Evolutionary conservation across 1,140 invertebrate genomes (phyloP).

Genomic region (Brachionus plicatilis): DNA sequence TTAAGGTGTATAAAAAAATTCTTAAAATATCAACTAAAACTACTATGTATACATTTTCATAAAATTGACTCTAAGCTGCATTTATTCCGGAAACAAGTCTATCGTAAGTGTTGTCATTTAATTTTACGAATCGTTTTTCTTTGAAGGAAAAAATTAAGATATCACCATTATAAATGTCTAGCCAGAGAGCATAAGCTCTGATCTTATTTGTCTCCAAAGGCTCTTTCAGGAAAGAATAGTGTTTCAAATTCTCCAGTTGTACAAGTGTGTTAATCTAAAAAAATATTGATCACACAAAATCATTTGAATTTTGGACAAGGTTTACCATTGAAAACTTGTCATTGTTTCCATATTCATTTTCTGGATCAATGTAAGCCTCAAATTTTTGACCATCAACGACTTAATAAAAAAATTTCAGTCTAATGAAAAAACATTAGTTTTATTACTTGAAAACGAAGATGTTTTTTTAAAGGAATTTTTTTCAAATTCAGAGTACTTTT

Average conservation of each 20-base stretch:
- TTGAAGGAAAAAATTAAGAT: constrained; percentile 78
- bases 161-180: constrained; percentile 92
- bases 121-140: constrained; percentile 73
- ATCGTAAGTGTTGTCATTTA: constrained; percentile 73
- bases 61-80: neutral
- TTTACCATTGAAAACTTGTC: constrained; percentile 84
- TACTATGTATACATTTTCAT: neutral
- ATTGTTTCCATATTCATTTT: constrained; percentile 76
- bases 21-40: neutral
- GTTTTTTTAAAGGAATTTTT: constrained; percentile 44
- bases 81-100: constrained; percentile 55
- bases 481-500: constrained; percentile 73
- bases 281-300: constrained; percentile 4
- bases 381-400: constrained; percentile 56
- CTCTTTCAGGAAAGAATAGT: constrained; percentile 82
- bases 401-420: neutral
- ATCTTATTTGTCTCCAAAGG: constrained; percentile 72
- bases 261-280: constrained; percentile 79
- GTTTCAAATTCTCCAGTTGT: constrained; percentile 86
- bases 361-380: constrained; percentile 86
- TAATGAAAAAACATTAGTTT: neutral
- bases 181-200: constrained; percentile 88
- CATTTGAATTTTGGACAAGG: neutral
- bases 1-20: neutral
- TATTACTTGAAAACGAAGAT: neutral